Base-by-base conservation (phyloP, 2,888 invertebrate species). In the Ganaspis brasiliensis region DNA sequence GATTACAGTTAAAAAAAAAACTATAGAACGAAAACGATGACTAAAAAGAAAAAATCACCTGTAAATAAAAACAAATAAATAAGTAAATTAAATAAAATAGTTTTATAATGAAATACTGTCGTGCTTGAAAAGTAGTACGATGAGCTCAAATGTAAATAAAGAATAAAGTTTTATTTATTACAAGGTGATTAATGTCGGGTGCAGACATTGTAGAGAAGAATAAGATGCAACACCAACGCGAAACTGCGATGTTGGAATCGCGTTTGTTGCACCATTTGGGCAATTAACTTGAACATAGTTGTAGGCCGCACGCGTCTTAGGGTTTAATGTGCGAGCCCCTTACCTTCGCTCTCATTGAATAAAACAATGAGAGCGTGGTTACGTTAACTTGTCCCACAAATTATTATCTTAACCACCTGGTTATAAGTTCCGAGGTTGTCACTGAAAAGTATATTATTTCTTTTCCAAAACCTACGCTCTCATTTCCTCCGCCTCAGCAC, bases 251-350 rank as follows among this genome's bases (percentile, higher is more conserved):
- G 80, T 79, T 61, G 79, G 80, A 80, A 80, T 80, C 74, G 49
- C 56, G 72, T 73, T 78, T 79, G 86, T 89, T 89, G 86, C 89
- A 84, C 86, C 89, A 89, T 87, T 87, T 85, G 82, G 87, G 84
- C 86, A 88, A 89, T 89, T 89, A 89, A 85, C 84, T 55, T 83
- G 85, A 86, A 82, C 79, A 86, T 80, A 82, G 84, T 74, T 75
- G 79, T 84, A 84, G 84, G 86, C 87, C 85, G 87, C 88, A 88
- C 89, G 87, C 87, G 88, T 86, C 86, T 85, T 82, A 83, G 79
- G 76, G 79, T 76, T 80, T 75, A 74, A 73, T 76, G 74, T 8
- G 2, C 24, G 40, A 19, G 10, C 70, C 76, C 75, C 63, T 76
- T 76, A 75, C 75, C 63, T 76, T 76, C 74, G 72, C 72, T 78